Percentiles rank a stretch among this genome's conserved stretches.
These are phyloP conservation scores for Calypte anna DNA, from an alignment of 2,113 vertebrate genomes.

Conservation along the genomic window DNA sequence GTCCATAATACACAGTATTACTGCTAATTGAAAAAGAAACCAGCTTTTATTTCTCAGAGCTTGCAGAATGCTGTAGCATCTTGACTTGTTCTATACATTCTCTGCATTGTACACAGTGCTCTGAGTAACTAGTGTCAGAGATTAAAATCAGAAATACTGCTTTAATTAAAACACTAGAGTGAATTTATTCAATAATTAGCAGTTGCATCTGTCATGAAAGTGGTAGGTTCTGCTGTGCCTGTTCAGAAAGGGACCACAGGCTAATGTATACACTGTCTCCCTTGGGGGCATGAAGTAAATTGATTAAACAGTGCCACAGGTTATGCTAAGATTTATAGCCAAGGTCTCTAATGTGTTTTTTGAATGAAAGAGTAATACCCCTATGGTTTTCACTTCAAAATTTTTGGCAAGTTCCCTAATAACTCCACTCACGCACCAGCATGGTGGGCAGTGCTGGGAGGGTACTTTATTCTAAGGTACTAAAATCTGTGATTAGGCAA, in stretches of 20 bases:
- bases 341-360: conserved; percentile 44
- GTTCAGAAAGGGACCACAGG: neutral
- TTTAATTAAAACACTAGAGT: conserved; percentile 27
- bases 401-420: conserved; percentile 30
- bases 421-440: conserved; percentile 5
- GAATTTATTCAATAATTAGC: conserved; percentile 39
- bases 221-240: neutral
- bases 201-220: neutral
- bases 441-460: neutral
- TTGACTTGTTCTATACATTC: neutral
- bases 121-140: neutral
- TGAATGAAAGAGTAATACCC: conserved; percentile 44
- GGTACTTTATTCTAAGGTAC: conserved; percentile 30
- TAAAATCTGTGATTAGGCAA: conserved; percentile 56
- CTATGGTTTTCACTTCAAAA: conserved; percentile 14
- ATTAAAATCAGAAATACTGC: conserved; percentile 27
- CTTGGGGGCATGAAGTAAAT: neutral
- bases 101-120: neutral
- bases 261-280: neutral
- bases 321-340: conserved; percentile 21
- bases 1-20: neutral
- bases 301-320: conserved; percentile 33
- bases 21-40: neutral
- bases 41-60: neutral
- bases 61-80: neutral